Base-by-base conservation (phyloP, 2,113 vertebrate genomes). In the Turnix velox region DNA sequence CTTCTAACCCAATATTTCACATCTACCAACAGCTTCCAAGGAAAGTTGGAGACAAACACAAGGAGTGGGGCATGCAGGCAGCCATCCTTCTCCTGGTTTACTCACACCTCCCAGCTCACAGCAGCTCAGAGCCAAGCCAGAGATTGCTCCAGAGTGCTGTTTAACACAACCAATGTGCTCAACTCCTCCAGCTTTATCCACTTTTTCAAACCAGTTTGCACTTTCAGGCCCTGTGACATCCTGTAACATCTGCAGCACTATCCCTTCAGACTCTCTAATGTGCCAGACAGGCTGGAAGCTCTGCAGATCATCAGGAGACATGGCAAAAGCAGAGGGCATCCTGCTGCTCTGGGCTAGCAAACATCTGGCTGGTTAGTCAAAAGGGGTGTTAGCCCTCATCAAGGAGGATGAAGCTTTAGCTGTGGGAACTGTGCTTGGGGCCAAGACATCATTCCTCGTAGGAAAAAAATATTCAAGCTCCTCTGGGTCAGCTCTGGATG, bases 301-400 rank as follows among this genome's bases (percentile, higher is more conserved):
- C 39, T 58, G 69, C 46, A 30, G 8, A 39, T 22, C 57, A 39
- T 13, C 66, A 75, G 48, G 51, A 84, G 59, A 39, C 19, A 24
- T 0, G 1, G 42, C 27, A 40, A 25, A 18, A 54, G 9, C 40
- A 28, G 39, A 40, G 9, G 42, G 30, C 2, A 27, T 4, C 23
- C 43, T 33, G 54, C 76, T 73, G 58, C 63, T 48, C 18, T 65
- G 24, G 63, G 33, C 30, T 1, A 1, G 13, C 5, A 3, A 52
- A 27, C 10, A 4, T 31, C 20, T 27, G 40, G 40, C n/a, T 43
- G 63, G 35, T 7, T 55, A 33, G 25, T 18, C 8, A 25, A 19
- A 33, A 30, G 23, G 12, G 35, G 16, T 19, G 25, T 4, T 27
- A 0, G 0, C 35, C 30, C 22, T 16, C n/a, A 9, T 8, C n/a